Evolutionary conservation across 2,888 invertebrate genomes (phyloP).

Genomic region (Chouioia cunea): DNA sequence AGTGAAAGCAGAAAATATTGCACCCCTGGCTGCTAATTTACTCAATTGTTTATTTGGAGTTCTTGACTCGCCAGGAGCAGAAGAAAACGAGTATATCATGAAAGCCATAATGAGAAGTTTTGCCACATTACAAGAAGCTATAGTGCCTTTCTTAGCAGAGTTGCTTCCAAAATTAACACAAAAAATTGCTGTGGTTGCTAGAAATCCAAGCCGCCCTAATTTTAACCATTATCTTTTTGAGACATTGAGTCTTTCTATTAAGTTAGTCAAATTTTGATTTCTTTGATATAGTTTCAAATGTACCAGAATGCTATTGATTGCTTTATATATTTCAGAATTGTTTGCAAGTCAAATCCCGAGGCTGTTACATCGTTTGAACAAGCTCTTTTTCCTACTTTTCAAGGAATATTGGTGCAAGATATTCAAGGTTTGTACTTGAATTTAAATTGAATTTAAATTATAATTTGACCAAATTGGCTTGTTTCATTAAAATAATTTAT

Average conservation of each 20-base stretch:
- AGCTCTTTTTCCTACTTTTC: constrained; percentile 94
- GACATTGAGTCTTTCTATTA: constrained; percentile 89
- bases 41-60: constrained; percentile 83
- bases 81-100: constrained; percentile 98
- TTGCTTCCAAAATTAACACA: constrained; percentile 87
- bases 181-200: constrained; percentile 85
- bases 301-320: constrained; percentile 16
- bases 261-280: constrained; percentile 71
- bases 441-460: not conserved
- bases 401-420: constrained; percentile 93
- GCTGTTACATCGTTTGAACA: constrained; percentile 92
- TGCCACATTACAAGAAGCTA: constrained; percentile 82
- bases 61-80: constrained; percentile 79
- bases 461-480: not conserved
- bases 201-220: constrained; percentile 96
- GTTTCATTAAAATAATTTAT: constrained; percentile 3
- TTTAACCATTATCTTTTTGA: constrained; percentile 99
- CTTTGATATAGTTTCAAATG: not conserved
- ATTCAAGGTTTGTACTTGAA: constrained; percentile 78
- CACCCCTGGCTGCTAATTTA: constrained; percentile 77
- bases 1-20: constrained; percentile 74
- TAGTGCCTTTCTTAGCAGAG: constrained; percentile 84
- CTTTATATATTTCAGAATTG: constrained; percentile 74
- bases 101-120: constrained; percentile 95
- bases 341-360: constrained; percentile 83